Percentiles rank a stretch among this genome's conserved stretches.
These are phyloP conservation scores for Seira sanloemensis DNA, from an alignment of 2,888 invertebrate species.

Conservation along the genomic window DNA sequence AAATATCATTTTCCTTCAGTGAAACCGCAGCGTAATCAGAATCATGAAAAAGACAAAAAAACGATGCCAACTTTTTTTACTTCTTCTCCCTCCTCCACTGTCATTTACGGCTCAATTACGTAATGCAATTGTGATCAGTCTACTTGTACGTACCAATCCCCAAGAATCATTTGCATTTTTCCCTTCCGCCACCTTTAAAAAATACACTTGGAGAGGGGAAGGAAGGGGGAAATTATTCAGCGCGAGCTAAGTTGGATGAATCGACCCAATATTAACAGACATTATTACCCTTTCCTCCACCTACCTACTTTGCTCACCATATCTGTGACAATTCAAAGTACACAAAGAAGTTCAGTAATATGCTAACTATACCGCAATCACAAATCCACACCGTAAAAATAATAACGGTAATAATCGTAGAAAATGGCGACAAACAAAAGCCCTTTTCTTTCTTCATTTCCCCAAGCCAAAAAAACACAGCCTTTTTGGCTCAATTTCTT, in stretches of 20 bases:
- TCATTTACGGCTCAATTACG: conserved; percentile 10
- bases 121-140: conserved; percentile 9
- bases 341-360: conserved; percentile 1
- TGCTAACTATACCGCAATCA: conserved; percentile 17
- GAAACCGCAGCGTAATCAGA: conserved; percentile 9
- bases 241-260: no score
- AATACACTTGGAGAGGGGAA: no score
- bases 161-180: conserved; percentile 6
- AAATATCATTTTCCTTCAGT: neutral
- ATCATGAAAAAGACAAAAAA: neutral
- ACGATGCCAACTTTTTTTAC: neutral
- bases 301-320: no score
- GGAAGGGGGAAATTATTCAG: no score
- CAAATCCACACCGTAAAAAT: conserved; percentile 12
- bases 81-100: neutral
- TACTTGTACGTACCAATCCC: neutral
- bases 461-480: neutral
- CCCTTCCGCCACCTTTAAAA: neutral
- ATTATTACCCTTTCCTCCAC: neutral
- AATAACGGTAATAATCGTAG: conserved; percentile 12
- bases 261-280: no score
- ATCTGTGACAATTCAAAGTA: conserved; percentile 7
- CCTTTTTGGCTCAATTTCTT: no score
- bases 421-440: conserved; percentile 20
- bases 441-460: neutral